phyloP scores from a whole-genome alignment of 1,140 invertebrate species.

The Brachionus paranguensis region DNA sequence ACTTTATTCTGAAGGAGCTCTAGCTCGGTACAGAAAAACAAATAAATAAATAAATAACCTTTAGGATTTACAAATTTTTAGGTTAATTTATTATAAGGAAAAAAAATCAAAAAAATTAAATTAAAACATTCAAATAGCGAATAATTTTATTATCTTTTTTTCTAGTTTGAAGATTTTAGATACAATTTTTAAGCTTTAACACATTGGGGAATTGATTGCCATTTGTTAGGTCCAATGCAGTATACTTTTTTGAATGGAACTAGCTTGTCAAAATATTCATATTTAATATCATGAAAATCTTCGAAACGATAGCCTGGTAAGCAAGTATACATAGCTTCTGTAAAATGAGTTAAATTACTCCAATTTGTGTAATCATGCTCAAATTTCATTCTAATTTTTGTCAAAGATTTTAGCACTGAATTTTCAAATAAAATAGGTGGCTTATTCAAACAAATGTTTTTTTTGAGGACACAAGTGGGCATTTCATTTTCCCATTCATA shows the following conservation, averaged over 20 bases:
- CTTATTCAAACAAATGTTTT: not conserved
- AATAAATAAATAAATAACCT: too few species aligned
- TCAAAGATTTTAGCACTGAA: not conserved
- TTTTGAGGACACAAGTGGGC: not conserved
- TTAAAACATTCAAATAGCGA: too few species aligned
- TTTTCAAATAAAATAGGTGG: not conserved
- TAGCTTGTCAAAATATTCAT: not conserved
- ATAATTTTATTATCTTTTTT: not conserved
- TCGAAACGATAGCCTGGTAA: not conserved
- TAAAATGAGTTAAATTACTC: conserved; percentile 1
- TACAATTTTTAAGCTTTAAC: not conserved
- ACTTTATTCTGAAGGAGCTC: too few species aligned
- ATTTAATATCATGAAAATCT: not conserved
- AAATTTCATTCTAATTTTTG: not conserved
- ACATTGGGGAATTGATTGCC: conserved; percentile 8
- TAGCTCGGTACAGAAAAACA: too few species aligned
- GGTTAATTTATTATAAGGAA: too few species aligned
- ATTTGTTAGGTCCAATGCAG: conserved; percentile 17
- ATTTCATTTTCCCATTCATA: conserved; percentile 26
- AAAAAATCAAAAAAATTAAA: too few species aligned
- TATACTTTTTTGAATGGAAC: not conserved
- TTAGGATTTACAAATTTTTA: too few species aligned
- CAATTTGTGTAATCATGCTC: not conserved
- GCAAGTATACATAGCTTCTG: not conserved
- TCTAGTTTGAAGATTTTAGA: not conserved